Evolutionary conservation across 2,888 invertebrate species (phyloP).

Genomic region (Koerneria pararmatus): DNA sequence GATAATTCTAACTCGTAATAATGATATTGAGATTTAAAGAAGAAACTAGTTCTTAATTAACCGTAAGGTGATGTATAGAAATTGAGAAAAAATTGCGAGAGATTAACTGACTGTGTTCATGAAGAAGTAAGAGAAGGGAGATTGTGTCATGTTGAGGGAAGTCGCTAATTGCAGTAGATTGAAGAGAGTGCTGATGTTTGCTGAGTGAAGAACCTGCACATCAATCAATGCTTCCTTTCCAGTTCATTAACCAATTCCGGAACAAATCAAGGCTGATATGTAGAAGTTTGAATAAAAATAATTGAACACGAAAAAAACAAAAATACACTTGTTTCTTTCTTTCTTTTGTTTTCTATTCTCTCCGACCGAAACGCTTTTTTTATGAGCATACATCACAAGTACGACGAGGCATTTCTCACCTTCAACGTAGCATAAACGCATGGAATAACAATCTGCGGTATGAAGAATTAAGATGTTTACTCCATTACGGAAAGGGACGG

Average conservation of each 20-base stretch:
- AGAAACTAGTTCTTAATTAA: neutral
- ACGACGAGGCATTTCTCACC: too few species aligned
- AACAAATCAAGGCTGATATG: too few species aligned
- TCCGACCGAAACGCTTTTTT: neutral
- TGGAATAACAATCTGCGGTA: too few species aligned
- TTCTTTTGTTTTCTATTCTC: neutral
- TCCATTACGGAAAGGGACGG: too few species aligned
- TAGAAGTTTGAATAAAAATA: neutral
- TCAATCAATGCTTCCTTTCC: too few species aligned
- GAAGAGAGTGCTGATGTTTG: slow-evolving; percentile 50
- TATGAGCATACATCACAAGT: too few species aligned
- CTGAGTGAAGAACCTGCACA: slow-evolving; percentile 51
- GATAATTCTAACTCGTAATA: neutral
- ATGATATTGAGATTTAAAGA: neutral
- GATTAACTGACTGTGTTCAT: slow-evolving; percentile 44
- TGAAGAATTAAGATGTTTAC: too few species aligned
- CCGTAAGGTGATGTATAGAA: neutral
- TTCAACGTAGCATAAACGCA: too few species aligned
- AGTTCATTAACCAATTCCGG: too few species aligned
- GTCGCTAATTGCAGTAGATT: slow-evolving; percentile 47
- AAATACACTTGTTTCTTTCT: slow-evolving; percentile 7
- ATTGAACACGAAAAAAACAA: neutral
- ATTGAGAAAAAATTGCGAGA: neutral
- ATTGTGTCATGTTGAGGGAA: slow-evolving; percentile 53
- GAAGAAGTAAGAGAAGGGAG: slow-evolving; percentile 51